Percentiles rank a stretch among this genome's conserved stretches.
Conservation (phyloP, 2,888 invertebrate species). For the Ceramica pisi region DNA sequence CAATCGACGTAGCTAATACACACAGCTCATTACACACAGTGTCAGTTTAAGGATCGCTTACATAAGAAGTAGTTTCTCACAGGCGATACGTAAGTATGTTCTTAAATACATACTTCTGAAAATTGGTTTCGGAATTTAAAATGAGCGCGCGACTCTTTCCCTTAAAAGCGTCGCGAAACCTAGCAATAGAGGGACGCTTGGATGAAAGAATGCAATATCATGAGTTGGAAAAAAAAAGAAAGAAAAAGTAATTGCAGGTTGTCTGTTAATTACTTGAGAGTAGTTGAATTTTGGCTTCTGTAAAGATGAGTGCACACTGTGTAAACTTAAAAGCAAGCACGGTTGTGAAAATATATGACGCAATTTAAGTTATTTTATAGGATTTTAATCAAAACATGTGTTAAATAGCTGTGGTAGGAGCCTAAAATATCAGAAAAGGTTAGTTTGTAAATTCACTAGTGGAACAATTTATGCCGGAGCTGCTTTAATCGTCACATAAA, state of each 20-base stretch:
- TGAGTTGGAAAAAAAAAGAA: constrained; percentile 3
- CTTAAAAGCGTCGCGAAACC: constrained; percentile 8
- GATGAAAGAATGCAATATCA: constrained; percentile 43
- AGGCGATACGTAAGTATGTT: background rate
- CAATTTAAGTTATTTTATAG: too few relatives aligned
- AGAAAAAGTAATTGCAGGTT: constrained; percentile 5
- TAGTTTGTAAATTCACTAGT: too few relatives aligned
- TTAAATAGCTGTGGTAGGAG: too few relatives aligned
- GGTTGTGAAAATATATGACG: background rate
- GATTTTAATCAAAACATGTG: too few relatives aligned
- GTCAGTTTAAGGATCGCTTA: constrained; percentile 21
- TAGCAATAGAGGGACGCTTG: background rate
- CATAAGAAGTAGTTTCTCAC: background rate
- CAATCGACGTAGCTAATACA: background rate
- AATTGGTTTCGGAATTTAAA: constrained; percentile 49
- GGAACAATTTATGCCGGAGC: too few relatives aligned
- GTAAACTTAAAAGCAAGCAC: background rate
- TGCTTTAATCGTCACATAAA: too few relatives aligned
- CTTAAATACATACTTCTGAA: constrained; percentile 29
- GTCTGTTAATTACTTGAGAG: constrained; percentile 14
- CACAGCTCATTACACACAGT: constrained; percentile 8
- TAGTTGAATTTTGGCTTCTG: constrained; percentile 6
- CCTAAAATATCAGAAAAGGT: too few relatives aligned
- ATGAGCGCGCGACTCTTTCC: constrained; percentile 29
- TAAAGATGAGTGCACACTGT: background rate